Conservation (phyloP, 2,797 vertebrate species). For the Pipistrellus pipistrellus region DNA sequence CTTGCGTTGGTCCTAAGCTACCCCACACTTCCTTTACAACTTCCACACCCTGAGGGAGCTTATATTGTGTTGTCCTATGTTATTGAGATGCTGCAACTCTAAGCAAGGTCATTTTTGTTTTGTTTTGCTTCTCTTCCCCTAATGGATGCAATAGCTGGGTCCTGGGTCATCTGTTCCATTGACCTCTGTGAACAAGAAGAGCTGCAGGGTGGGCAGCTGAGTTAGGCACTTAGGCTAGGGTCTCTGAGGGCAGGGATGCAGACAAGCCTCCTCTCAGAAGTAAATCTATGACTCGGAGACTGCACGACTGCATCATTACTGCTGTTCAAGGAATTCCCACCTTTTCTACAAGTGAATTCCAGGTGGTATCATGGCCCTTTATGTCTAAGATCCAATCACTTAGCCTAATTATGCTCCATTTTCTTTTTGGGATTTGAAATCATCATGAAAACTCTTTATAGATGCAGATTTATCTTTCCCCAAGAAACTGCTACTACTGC, state of each 20-base stretch:
- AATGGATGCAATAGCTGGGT: background rate
- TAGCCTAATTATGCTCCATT: background rate
- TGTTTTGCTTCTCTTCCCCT: background rate
- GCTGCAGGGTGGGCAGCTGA: background rate
- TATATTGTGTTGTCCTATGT: background rate
- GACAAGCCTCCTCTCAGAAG: background rate
- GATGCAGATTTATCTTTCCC: background rate
- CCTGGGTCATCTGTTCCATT: background rate
- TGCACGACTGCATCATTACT: background rate
- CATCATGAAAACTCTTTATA: background rate
- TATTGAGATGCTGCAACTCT: background rate
- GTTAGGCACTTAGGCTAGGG: background rate
- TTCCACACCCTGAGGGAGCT: background rate
- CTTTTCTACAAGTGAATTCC: background rate
- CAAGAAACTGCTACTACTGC: background rate
- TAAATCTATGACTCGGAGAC: background rate
- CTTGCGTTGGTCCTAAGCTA: background rate
- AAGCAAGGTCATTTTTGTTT: background rate
- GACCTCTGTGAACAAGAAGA: background rate
- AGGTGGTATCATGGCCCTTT: background rate
- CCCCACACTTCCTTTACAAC: background rate
- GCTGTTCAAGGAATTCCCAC: background rate
- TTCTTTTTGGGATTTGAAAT: slow-evolving; percentile 57
- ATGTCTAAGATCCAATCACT: background rate
- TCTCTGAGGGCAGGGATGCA: background rate